Evolutionary conservation across 2,888 invertebrate genomes (phyloP).

Genomic region (Eurytoma californica): DNA sequence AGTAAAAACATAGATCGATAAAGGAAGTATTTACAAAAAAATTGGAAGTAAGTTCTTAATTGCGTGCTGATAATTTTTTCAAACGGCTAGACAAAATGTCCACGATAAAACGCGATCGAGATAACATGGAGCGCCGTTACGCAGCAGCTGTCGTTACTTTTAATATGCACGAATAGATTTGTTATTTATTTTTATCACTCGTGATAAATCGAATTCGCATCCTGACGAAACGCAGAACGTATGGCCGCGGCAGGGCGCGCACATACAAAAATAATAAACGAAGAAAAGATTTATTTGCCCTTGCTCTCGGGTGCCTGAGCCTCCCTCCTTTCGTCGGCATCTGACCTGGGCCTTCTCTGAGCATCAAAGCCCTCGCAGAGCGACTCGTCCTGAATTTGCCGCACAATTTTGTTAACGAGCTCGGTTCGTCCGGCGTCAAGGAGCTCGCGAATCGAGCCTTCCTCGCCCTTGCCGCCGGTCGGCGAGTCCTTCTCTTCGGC

Average conservation of each 20-base stretch:
- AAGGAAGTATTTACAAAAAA: conserved; percentile 44
- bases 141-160: conserved; percentile 39
- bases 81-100: background rate
- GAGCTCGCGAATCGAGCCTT: conserved; percentile 4
- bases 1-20: conserved; percentile 29
- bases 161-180: conserved; percentile 40
- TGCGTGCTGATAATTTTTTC: background rate
- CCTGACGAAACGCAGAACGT: too few species aligned
- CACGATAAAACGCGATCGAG: conserved; percentile 13
- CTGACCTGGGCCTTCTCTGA: conserved; percentile 14
- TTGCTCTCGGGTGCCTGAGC: background rate
- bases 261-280: conserved; percentile 6
- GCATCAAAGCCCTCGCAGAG: conserved; percentile 45
- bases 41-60: conserved; percentile 7
- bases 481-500: conserved; percentile 92
- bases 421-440: conserved; percentile 3
- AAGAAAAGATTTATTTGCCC: background rate
- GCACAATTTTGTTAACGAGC: conserved; percentile 50
- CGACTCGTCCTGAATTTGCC: conserved; percentile 52
- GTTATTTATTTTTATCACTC: conserved; percentile 37
- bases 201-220: conserved; percentile 7
- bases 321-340: background rate
- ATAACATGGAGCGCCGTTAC: background rate
- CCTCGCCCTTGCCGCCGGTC: conserved; percentile 76
- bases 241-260: too few species aligned